These are phyloP conservation scores for Idaea dimidiata DNA, from an alignment of 2,888 invertebrate genomes.

Conservation along the genomic window DNA sequence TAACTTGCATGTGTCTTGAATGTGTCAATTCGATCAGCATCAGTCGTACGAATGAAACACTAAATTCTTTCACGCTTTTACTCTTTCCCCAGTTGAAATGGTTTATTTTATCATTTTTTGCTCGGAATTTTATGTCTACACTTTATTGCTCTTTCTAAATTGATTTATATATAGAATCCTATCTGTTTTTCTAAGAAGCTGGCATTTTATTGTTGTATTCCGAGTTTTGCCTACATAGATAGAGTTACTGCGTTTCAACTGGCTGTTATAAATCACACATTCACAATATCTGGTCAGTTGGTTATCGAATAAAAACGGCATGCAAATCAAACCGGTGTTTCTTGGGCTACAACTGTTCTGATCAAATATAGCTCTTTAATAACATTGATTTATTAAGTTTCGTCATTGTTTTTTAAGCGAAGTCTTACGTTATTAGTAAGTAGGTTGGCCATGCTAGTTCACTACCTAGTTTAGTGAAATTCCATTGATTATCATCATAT, in stretches of 20 bases:
- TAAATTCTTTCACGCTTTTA: slow-evolving; percentile 19
- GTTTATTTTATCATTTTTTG: slow-evolving; percentile 5
- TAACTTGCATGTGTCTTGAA: slow-evolving; percentile 30
- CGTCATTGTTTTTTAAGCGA: neutral
- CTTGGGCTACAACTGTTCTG: neutral
- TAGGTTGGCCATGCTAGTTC: neutral
- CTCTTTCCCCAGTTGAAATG: neutral
- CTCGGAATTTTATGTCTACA: slow-evolving; percentile 5
- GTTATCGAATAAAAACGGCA: neutral
- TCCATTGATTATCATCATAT: neutral
- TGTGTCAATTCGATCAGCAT: slow-evolving; percentile 19
- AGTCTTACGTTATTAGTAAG: neutral
- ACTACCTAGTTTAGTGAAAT: neutral
- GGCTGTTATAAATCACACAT: neutral
- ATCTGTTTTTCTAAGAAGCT: neutral
- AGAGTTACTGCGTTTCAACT: neutral
- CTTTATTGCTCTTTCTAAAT: neutral
- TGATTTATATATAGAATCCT: neutral
- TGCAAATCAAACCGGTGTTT: neutral
- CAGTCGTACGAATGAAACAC: slow-evolving; percentile 9
- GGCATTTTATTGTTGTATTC: neutral
- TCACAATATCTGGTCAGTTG: neutral
- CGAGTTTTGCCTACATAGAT: neutral
- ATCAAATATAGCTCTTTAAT: neutral
- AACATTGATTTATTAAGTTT: neutral